A percentile compares a stretch with the other conserved stretches of the same genome.
Conservation (phyloP, 2,888 invertebrate species). For the Callyntrura guangdongensis region DNA sequence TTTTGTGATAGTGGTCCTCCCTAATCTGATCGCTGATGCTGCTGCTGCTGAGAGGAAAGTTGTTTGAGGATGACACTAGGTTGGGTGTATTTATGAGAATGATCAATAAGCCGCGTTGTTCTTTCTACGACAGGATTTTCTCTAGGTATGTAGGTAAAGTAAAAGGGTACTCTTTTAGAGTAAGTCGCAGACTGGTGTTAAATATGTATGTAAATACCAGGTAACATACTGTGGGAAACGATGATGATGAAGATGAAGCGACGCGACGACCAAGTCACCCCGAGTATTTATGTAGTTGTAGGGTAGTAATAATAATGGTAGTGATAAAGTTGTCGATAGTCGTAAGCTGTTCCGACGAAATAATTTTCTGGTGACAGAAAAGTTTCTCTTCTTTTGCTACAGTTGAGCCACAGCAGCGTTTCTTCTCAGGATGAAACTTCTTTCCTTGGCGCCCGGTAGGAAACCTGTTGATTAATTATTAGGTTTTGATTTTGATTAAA, state of each 20-base stretch:
- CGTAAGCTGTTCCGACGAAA: slow-evolving; percentile 48
- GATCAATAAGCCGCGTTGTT: slow-evolving; percentile 54
- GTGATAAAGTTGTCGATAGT: slow-evolving; percentile 55
- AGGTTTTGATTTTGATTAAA: slow-evolving; percentile 49
- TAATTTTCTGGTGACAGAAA: slow-evolving; percentile 3
- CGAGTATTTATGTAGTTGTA: slow-evolving; percentile 48
- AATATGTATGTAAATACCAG: slow-evolving; percentile 27
- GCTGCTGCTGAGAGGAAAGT: neutral
- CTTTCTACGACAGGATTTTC: slow-evolving; percentile 51
- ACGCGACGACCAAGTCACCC: slow-evolving; percentile 55
- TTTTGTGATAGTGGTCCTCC: slow-evolving; percentile 50
- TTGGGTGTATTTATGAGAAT: slow-evolving; percentile 1
- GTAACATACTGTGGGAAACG: slow-evolving; percentile 41
- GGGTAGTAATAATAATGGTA: slow-evolving; percentile 60
- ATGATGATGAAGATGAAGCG: slow-evolving; percentile 42
- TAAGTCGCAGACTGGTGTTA: slow-evolving; percentile 35
- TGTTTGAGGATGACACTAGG: neutral
- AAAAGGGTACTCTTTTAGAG: slow-evolving; percentile 13
- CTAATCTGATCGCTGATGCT: slow-evolving; percentile 33
- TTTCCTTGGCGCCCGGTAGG: slow-evolving; percentile 48
- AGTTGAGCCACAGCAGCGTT: neutral
- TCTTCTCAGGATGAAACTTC: slow-evolving; percentile 6
- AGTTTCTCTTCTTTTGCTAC: slow-evolving; percentile 53
- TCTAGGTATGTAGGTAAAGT: slow-evolving; percentile 16
- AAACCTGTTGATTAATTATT: slow-evolving; percentile 69